phyloP scores from a whole-genome alignment of 2,888 invertebrate genomes.

The Scaptomyza cyrtandrae region DNA sequence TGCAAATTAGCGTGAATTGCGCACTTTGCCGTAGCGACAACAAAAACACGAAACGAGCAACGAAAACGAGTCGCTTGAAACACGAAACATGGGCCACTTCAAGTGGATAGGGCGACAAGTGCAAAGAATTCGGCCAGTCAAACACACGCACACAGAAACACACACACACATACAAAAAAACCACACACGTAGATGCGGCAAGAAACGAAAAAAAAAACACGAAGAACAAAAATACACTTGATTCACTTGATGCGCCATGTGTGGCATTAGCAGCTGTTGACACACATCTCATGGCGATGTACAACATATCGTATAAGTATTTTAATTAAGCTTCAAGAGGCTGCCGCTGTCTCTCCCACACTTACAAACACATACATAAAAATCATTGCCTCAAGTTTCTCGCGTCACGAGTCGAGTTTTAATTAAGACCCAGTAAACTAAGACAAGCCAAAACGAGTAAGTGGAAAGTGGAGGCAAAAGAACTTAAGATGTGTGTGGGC shows the following conservation, averaged over 20 bases:
- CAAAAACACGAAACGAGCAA: slow-evolving; percentile 1
- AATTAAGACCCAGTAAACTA: slow-evolving; percentile 73
- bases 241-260: slow-evolving; percentile 51
- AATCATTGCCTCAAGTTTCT: slow-evolving; percentile 65
- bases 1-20: slow-evolving; percentile 73
- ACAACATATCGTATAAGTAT: slow-evolving; percentile 79
- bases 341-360: slow-evolving; percentile 39
- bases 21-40: slow-evolving; percentile 56
- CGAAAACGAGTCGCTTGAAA: background rate
- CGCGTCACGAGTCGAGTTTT: slow-evolving; percentile 62
- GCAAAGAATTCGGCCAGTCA: slow-evolving; percentile 46
- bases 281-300: slow-evolving; percentile 60
- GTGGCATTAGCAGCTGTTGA: slow-evolving; percentile 75
- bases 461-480: background rate
- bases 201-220: background rate
- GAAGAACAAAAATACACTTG: slow-evolving; percentile 42
- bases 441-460: slow-evolving; percentile 35
- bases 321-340: slow-evolving; percentile 79
- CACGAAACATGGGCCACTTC: background rate
- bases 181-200: background rate
- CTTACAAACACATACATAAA: slow-evolving; percentile 6
- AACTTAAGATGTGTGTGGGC: slow-evolving; percentile 44
- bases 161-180: slow-evolving; percentile 32
- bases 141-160: slow-evolving; percentile 23
- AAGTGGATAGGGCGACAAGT: background rate